Conservation (phyloP, 2,113 vertebrate genomes). For the Lonchura striata region DNA sequence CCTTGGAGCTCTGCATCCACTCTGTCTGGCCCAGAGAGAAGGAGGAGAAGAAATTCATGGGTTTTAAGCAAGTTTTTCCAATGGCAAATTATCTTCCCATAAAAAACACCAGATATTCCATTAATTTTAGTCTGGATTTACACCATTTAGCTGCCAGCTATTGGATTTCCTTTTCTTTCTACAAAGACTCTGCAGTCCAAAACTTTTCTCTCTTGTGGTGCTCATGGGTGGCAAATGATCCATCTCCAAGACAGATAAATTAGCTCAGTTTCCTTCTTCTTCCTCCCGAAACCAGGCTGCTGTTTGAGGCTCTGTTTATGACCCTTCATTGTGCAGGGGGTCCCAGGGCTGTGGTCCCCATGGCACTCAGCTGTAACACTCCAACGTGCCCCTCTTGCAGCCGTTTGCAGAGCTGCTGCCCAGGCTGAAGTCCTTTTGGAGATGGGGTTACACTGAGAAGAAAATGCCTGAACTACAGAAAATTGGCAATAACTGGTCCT, state of each 20-base stretch:
- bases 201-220: not conserved
- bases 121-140: not conserved
- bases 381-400: not conserved
- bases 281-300: not conserved
- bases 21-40: not conserved
- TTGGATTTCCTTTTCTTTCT: not conserved
- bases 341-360: not conserved
- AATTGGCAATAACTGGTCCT: not conserved
- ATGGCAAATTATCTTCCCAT: not conserved
- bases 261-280: not conserved
- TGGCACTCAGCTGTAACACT: not conserved
- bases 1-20: not conserved
- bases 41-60: not conserved
- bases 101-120: not conserved
- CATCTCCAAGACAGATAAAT: not conserved
- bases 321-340: not conserved
- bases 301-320: not conserved
- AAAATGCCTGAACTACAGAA: not conserved
- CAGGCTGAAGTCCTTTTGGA: not conserved
- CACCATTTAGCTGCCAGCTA: not conserved
- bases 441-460: not conserved
- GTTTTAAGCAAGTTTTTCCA: constrained; percentile 15
- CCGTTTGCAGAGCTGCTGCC: not conserved
- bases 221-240: not conserved
- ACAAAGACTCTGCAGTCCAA: not conserved